Evolutionary conservation across 1,140 invertebrate species (phyloP).

Genomic region (Chrysoperla carnea): DNA sequence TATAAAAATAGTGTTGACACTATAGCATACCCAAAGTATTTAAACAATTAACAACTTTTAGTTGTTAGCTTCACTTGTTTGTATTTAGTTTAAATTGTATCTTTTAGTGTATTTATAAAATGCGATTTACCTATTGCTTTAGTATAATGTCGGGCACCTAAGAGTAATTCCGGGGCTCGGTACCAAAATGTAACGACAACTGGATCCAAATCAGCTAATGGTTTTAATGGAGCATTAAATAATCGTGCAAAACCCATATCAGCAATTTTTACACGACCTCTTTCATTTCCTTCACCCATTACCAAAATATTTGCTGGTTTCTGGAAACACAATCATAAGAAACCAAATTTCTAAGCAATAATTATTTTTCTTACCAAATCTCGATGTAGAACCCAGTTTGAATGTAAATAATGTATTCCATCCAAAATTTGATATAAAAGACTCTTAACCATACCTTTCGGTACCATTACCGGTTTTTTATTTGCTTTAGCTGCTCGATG

Average conservation of each 20-base stretch:
- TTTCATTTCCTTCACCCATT: constrained; percentile 96
- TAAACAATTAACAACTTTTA: too few relatives aligned
- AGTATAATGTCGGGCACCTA: constrained; percentile 95
- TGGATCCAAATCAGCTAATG: constrained; percentile 93
- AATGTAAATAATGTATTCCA: constrained; percentile 98
- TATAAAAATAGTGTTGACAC: too few relatives aligned
- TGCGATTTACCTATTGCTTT: constrained; percentile 77
- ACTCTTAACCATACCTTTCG: constrained; percentile 96
- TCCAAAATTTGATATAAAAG: constrained; percentile 96
- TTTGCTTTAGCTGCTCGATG: constrained; percentile 96
- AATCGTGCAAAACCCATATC: constrained; percentile 99
- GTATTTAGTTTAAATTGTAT: too few relatives aligned
- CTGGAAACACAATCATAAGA: constrained; percentile 24
- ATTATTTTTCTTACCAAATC: constrained; percentile 58
- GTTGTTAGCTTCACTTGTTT: too few relatives aligned
- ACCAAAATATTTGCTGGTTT: constrained; percentile 99
- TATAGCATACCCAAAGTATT: too few relatives aligned
- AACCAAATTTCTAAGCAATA: neutral
- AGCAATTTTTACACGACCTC: constrained; percentile 96
- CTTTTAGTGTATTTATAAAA: too few relatives aligned
- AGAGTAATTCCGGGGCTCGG: constrained; percentile 85
- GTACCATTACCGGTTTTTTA: constrained; percentile 91
- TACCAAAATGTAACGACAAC: constrained; percentile 99
- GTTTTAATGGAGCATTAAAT: constrained; percentile 96
- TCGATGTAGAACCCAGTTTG: constrained; percentile 98